Base-by-base conservation (phyloP, 2,888 invertebrate genomes). In the Euproctis similis region DNA sequence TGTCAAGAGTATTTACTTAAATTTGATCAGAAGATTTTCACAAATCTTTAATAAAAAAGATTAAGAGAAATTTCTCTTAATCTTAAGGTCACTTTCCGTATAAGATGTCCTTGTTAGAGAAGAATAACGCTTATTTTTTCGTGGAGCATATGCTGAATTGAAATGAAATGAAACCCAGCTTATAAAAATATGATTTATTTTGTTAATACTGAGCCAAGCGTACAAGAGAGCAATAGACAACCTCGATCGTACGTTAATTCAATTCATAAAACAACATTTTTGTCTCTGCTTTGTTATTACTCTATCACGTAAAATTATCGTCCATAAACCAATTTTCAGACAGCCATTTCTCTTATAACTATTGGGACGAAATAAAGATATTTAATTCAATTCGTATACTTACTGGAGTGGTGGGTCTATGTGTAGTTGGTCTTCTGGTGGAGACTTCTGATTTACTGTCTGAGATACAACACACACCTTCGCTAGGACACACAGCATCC, bases 381-480 rank as follows among this genome's bases (percentile, higher is more conserved):
- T 5, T 16, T 16, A 16, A 16, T 16, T 5, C 2, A 16, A n/a
- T n/a, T n/a, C n/a, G n/a, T n/a, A n/a, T n/a, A 23, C 30, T 29
- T 8, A 30, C 30, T 2, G 29, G 34, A 8, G 54, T 28, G 1
- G 33, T 27, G 8, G 30, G 34, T 2, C 72, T 34, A 0, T 58
- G 74, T 0, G 80, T 68, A 3, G 76, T 67, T 0, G 72, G 68
- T 2, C 74, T 36, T 1, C 66, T 42, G 2, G 74, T 71, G 17
- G 84, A 71, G 16, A 85, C 77, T 17, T 78, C 53, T 3, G 38
- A 34, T 10, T 50, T 46, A 10, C 43, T 72, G 38, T 87, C 85
- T 0, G 88, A 90, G 43, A 94, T 86, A 63, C 96, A 96, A 67
- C 95, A 96, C 28, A 89, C 90, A 10, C 90, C 92, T 12, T 91